Evolutionary conservation across 2,888 invertebrate species (phyloP), one percentile per base, ranked within the genome.

Genomic region (Ypsolopha sequella): DNA sequence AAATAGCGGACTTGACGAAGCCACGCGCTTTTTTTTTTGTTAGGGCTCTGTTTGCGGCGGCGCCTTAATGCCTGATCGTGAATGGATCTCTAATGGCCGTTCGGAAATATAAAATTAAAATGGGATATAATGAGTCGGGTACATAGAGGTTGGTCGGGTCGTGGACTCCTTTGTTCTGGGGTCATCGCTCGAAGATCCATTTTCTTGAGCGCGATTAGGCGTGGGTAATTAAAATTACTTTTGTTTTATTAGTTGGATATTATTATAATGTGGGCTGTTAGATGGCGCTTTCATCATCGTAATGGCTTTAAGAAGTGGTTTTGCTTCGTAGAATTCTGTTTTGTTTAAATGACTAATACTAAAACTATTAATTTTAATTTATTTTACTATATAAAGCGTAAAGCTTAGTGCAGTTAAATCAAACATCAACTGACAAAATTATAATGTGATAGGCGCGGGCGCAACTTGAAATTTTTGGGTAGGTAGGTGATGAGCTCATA

Each of bases 51-150:
- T 73, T 72, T 73, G 65, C 68, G 72, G 61, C 64, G 63, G 67
- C 64, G 68, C 65, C 66, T 67, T 65, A 64, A 68, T 65, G 66
- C 69, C 58, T 24, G 24, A 24, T 24, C 24, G 24, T 56, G 72
- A 79, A 77, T 78, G 77, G 71, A 70, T 68, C 68, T 64, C 64
- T 80, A 78, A 80, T 80, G 80, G 78, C 70, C 60, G 73, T 60
- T 70, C 68, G 66, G 64, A 72, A 80, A 75, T 78, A 80, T 76
- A 76, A 79, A 77, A 80, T 79, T 79, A 80, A 79, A 76, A 48
- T 73, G 68, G 65, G 65, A 68, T 67, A 68, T 79, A 80, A 82
- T 79, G 74, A 79, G 74, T 24, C 24, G 2, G 24, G 72, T 75
- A 73, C 76, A 74, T 77, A 76, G 75, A 53, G 59, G 69, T 66